phyloP scores from a whole-genome alignment of 2,888 invertebrate species.

The Thecophora atra region DNA sequence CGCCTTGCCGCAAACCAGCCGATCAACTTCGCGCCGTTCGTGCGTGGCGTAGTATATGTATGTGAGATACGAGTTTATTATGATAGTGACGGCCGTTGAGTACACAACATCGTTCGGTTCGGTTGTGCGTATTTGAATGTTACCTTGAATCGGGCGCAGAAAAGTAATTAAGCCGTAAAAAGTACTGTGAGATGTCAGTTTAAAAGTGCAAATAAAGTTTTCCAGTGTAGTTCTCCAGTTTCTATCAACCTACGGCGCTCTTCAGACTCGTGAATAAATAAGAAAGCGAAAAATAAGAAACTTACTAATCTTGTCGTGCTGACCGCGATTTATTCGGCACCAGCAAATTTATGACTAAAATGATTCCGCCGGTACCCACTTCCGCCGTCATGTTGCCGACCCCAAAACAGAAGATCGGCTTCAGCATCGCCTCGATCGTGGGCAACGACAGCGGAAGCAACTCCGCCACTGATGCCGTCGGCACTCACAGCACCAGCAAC shows the following conservation, averaged over 20 bases:
- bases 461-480: slow-evolving; percentile 47
- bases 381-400: slow-evolving; percentile 88
- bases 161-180: background rate
- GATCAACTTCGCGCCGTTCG: slow-evolving; percentile 51
- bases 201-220: background rate
- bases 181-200: background rate
- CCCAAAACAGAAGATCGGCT: slow-evolving; percentile 93
- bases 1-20: slow-evolving; percentile 19
- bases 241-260: too few relatives aligned
- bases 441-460: slow-evolving; percentile 70
- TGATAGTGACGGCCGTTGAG: slow-evolving; percentile 65
- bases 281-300: background rate
- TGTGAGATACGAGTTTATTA: slow-evolving; percentile 61
- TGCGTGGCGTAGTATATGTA: slow-evolving; percentile 55
- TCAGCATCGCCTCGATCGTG: slow-evolving; percentile 94
- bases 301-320: background rate
- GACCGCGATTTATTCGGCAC: slow-evolving; percentile 10
- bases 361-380: slow-evolving; percentile 96
- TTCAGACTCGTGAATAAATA: too few relatives aligned
- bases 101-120: slow-evolving; percentile 56
- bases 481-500: slow-evolving; percentile 44
- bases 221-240: too few relatives aligned
- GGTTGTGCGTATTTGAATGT: slow-evolving; percentile 50
- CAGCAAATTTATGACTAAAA: slow-evolving; percentile 68
- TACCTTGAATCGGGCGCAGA: background rate